These are phyloP conservation scores for Clarias macrocephalus DNA, from an alignment of 2,113 vertebrate species.

Conservation along the genomic window DNA sequence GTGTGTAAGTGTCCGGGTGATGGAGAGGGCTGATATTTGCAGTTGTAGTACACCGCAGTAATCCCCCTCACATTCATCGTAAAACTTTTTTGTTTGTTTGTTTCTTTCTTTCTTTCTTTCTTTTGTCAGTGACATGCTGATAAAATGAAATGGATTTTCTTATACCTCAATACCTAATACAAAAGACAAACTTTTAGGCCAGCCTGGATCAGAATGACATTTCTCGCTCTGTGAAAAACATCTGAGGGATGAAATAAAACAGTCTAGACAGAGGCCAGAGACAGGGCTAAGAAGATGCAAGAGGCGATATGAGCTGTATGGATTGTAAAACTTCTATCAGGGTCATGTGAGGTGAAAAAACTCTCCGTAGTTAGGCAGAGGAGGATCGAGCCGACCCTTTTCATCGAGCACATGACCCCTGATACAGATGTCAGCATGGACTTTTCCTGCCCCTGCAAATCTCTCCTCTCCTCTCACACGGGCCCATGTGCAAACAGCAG, in stretches of 20 bases:
- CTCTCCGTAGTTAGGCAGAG: background rate
- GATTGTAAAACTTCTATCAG: conserved; percentile 28
- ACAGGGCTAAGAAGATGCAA: conserved; percentile 41
- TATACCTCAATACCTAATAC: conserved; percentile 16
- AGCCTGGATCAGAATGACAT: conserved; percentile 38
- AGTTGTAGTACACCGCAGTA: conserved; percentile 40
- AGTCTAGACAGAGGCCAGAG: conserved; percentile 45
- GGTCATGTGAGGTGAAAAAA: conserved; percentile 35
- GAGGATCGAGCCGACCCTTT: conserved; percentile 19
- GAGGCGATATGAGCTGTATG: conserved; percentile 22
- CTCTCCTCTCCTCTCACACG: conserved; percentile 13
- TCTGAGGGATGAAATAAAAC: conserved; percentile 52
- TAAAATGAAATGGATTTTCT: conserved; percentile 35
- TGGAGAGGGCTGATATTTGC: conserved; percentile 45
- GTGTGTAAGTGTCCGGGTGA: conserved; percentile 38
- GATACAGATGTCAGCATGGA: conserved; percentile 31
- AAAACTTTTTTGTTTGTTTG: conserved; percentile 21
- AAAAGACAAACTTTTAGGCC: conserved; percentile 28
- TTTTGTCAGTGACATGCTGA: conserved; percentile 10
- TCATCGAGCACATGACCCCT: conserved; percentile 10
- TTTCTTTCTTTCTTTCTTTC: background rate
- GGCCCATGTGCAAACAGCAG: conserved; percentile 66
- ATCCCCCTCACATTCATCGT: conserved; percentile 26
- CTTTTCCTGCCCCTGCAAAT: conserved; percentile 31
- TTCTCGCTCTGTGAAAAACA: conserved; percentile 46